Base-by-base conservation (phyloP, 2,113 vertebrate genomes). In the Balaenoptera acutorostrata region DNA sequence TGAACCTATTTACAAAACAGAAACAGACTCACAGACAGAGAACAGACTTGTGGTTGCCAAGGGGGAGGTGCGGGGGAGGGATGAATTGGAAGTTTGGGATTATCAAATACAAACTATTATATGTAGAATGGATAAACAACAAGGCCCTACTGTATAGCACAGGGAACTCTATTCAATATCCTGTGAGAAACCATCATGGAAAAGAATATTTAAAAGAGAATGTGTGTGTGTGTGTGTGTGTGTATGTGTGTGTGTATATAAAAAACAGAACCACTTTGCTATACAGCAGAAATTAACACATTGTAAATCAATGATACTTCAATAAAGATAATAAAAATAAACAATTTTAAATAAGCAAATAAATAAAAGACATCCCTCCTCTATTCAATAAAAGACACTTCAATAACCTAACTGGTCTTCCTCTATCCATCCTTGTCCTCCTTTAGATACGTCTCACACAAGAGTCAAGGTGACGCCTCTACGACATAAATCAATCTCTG, bases 41-140 rank as follows among this genome's bases (percentile, higher is more conserved):
- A 29, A 75, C 27, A 74, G 44, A 49, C 5, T 33, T 11, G 44
- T 6, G 29, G 27, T 49, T 15, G 72, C 74, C 46, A 21, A 77
- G 18, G 46, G 0, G 1, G 29, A 33, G 44, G 31, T 1, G 52
- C 17, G 11, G 9, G 74, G 46, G 46, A 21, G 15, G 74, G 46
- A 49, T 7, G 9, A 9, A 33, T 5, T 77, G 46, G 44, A 20
- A 77, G 10, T 1, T 3, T 21, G 44, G 74, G 74, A 9, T 52
- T 12, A 77, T 31, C 74, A 33, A 29, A 21, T 52, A 1, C 39
- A 39, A 39, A 4, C 39, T 39, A 39, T 39, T 39, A 1, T 39
- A 39, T 39, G 4, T 1, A 52, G 49, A 10, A 52, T 11, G 29
- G 74, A 52, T 13, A 13, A 12, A 77, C 72, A 46, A 75, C 46